phyloP scores from a whole-genome alignment of 2,113 vertebrate species.

The Nothocercus nigrocapillus region DNA sequence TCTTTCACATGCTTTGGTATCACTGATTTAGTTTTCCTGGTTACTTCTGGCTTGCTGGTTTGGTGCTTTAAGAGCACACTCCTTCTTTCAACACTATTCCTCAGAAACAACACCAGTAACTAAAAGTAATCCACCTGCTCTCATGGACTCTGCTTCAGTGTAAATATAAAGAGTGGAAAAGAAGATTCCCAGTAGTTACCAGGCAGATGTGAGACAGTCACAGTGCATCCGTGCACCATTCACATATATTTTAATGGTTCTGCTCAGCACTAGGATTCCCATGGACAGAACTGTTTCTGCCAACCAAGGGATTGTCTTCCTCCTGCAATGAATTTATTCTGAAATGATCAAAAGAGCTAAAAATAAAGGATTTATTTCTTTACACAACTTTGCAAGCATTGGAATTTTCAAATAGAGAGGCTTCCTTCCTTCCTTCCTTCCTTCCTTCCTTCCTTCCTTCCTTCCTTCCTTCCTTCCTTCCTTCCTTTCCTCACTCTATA shows the following conservation, averaged over 20 bases:
- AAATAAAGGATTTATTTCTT: neutral
- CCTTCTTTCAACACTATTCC: neutral
- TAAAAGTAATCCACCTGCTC: neutral
- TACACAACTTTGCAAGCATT: neutral
- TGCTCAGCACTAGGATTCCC: rapidly evolving
- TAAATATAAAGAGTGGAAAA: neutral
- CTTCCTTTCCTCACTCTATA: neutral
- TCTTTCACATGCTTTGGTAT: neutral
- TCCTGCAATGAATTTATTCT: neutral
- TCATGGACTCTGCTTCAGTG: too few relatives aligned
- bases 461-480: too few relatives aligned
- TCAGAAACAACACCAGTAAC: neutral
- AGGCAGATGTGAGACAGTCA: neutral
- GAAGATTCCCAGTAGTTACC: neutral
- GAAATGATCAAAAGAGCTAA: neutral
- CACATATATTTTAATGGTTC: neutral
- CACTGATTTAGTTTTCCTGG: neutral
- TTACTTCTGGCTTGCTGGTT: neutral
- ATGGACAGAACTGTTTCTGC: neutral
- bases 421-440: too few relatives aligned
- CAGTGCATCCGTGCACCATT: rapidly evolving
- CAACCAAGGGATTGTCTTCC: neutral
- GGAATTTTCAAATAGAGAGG: neutral
- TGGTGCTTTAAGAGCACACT: neutral
- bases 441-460: too few relatives aligned